Evolutionary conservation across 2,888 invertebrate species (phyloP).

Genomic region (Lepas anatifera): DNA sequence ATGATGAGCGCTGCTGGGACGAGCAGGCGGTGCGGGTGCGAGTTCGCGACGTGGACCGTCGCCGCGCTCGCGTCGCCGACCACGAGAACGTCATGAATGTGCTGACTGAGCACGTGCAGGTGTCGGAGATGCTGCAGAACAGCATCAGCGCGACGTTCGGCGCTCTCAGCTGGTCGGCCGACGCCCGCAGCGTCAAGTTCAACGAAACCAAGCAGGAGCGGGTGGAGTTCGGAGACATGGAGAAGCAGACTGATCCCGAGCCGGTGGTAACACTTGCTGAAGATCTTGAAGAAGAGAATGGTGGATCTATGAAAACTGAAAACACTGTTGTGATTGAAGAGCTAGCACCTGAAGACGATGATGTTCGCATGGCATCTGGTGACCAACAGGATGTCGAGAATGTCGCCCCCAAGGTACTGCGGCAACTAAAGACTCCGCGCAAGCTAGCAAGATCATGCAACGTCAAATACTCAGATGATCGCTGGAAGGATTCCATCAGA

Average conservation of each 20-base stretch:
- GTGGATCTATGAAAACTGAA: neutral
- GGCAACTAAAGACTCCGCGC: too few relatives aligned
- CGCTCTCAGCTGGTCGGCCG: neutral
- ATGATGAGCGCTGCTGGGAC: constrained; percentile 1
- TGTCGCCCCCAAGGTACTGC: too few relatives aligned
- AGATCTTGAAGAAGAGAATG: neutral
- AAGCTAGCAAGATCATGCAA: too few relatives aligned
- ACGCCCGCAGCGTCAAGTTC: neutral
- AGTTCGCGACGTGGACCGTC: constrained; percentile 4
- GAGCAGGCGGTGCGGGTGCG: neutral
- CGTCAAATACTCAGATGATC: too few relatives aligned
- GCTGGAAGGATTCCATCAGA: too few relatives aligned
- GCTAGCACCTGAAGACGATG: neutral
- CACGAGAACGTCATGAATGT: neutral
- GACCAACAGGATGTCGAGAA: too few relatives aligned
- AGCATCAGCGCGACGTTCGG: neutral
- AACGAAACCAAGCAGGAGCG: constrained; percentile 3
- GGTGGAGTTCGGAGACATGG: neutral
- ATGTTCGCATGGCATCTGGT: neutral
- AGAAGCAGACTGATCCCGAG: neutral
- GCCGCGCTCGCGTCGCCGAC: neutral
- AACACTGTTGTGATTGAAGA: neutral
- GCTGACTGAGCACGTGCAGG: neutral
- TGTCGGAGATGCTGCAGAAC: neutral
- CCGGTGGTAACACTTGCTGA: neutral